Evolutionary conservation across 2,113 vertebrate genomes (phyloP).

Genomic region (Prinia subflava): DNA sequence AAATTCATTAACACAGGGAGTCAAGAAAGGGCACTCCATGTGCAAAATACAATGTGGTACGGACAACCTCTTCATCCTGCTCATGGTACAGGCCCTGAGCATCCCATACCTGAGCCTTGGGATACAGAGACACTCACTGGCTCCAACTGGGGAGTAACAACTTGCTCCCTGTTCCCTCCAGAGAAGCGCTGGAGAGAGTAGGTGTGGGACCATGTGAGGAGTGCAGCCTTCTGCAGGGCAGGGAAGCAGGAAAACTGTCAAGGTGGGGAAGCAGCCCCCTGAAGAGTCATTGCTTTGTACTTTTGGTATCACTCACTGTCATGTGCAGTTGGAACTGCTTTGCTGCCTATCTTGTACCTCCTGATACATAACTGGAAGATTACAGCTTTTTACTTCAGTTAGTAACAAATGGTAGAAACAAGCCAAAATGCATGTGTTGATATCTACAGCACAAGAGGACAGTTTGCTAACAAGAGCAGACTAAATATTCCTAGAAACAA

Average conservation of each 20-base stretch:
- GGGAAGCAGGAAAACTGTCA: not conserved
- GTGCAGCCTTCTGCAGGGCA: not conserved
- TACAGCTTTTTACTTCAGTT: not conserved
- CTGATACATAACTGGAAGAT: not conserved
- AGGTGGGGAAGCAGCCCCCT: not conserved
- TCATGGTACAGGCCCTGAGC: not conserved
- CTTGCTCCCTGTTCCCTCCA: not conserved
- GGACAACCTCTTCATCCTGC: not conserved
- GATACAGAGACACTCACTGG: not conserved
- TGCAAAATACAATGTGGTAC: not conserved
- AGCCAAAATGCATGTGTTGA: not conserved
- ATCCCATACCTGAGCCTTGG: not conserved
- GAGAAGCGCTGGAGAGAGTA: not conserved
- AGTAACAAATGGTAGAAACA: not conserved
- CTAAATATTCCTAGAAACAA: not conserved
- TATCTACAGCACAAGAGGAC: not conserved
- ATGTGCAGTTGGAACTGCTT: not conserved
- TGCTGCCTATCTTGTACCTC: not conserved
- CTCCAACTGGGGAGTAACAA: not conserved
- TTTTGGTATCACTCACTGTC: not conserved
- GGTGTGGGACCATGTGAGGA: fast-evolving
- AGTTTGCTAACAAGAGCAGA: not conserved
- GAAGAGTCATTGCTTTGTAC: not conserved
- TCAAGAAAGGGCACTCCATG: not conserved
- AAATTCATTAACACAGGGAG: not conserved